Evolutionary conservation across 2,888 invertebrate species (phyloP).

Genomic region (Ariolimax columbianus): DNA sequence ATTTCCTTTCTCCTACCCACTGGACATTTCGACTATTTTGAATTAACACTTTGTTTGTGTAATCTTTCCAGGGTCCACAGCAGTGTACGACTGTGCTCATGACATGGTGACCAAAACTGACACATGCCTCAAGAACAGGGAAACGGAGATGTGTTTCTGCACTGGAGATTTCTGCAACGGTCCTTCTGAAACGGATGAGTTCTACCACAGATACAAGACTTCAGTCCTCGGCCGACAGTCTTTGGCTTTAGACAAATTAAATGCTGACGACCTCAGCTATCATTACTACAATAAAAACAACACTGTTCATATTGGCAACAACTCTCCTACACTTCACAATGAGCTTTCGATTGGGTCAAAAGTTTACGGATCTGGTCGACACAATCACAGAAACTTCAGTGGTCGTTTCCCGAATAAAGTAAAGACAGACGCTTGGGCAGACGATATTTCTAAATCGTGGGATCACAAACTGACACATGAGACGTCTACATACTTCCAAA

Average conservation of each 20-base stretch:
- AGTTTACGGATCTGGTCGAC: background rate
- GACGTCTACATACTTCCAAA: background rate
- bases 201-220: background rate
- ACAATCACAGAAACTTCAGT: background rate
- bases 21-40: no score
- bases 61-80: background rate
- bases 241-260: background rate
- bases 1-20: no score
- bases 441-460: no score
- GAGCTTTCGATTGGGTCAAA: background rate
- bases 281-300: background rate
- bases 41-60: no score
- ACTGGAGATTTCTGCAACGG: conserved; percentile 34
- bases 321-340: background rate
- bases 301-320: background rate
- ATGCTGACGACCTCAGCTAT: background rate
- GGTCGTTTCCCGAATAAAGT: background rate
- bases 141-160: conserved; percentile 40
- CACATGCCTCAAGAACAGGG: conserved; percentile 19
- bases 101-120: conserved; percentile 6
- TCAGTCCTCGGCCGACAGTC: background rate
- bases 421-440: background rate
- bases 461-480: background rate
- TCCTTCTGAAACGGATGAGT: background rate
- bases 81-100: conserved; percentile 39